Conservation (phyloP, 2,113 vertebrate species). For the Marmota flaviventris region DNA sequence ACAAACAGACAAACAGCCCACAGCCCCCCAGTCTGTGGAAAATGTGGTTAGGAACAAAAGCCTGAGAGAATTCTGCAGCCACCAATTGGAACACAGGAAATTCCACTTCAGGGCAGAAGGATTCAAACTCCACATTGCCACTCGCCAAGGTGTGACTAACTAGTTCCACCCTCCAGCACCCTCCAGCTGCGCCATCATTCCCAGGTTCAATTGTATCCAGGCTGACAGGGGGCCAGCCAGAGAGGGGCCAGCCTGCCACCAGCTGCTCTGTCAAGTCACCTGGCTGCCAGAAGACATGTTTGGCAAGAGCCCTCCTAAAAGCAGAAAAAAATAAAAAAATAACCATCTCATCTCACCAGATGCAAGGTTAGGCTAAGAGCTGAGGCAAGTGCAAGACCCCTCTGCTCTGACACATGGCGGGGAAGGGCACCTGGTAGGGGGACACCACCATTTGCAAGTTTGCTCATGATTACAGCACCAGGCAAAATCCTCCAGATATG, state of each 20-base stretch:
- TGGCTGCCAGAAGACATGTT: neutral
- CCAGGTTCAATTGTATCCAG: neutral
- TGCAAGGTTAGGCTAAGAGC: neutral
- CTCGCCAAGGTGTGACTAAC: neutral
- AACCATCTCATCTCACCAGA: neutral
- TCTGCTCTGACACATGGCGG: neutral
- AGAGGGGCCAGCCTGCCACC: neutral
- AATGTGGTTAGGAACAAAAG: neutral
- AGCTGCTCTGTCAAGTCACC: constrained; percentile 11
- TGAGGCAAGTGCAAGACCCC: neutral
- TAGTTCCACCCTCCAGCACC: neutral
- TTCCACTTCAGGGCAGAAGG: neutral
- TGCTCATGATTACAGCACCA: neutral
- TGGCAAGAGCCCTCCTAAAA: neutral
- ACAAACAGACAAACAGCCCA: constrained; percentile 21
- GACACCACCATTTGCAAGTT: neutral
- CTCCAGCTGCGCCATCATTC: neutral
- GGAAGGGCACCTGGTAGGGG: neutral
- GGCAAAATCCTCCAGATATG: neutral
- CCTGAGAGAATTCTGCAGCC: neutral
- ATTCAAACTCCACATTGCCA: neutral
- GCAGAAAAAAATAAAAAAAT: neutral
- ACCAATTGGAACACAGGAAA: neutral
- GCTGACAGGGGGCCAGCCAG: neutral
- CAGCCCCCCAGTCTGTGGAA: neutral